Evolutionary conservation across 2,888 invertebrate genomes (phyloP).

Genomic region (Sepioteuthis lessoniana): DNA sequence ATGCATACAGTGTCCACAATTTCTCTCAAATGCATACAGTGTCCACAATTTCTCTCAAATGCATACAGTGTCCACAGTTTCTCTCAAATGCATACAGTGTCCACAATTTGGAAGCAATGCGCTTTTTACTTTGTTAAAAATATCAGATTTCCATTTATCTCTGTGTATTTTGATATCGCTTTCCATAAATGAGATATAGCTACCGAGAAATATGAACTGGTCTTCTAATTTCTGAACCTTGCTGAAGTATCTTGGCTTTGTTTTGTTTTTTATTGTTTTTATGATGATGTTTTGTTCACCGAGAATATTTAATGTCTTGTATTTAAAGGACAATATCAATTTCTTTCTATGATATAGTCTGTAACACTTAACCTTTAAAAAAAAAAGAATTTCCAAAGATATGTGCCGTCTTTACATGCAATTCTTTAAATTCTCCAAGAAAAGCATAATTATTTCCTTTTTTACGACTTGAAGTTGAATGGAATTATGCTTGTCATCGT

Average conservation of each 20-base stretch:
- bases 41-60: too few species aligned
- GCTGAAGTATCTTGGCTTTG: neutral
- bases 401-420: neutral
- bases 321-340: neutral
- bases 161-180: too few species aligned
- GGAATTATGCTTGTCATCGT: neutral
- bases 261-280: neutral
- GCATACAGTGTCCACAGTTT: too few species aligned
- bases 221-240: too few species aligned
- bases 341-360: neutral
- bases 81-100: too few species aligned
- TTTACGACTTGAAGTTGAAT: neutral
- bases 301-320: neutral
- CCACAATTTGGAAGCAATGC: too few species aligned
- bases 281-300: neutral
- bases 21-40: too few species aligned
- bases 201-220: too few species aligned
- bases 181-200: too few species aligned
- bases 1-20: too few species aligned
- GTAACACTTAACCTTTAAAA: neutral
- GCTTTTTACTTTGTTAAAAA: too few species aligned
- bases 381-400: neutral
- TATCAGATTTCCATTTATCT: too few species aligned
- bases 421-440: neutral
- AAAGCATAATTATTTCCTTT: neutral